phyloP scores from a whole-genome alignment of 2,797 vertebrate species.

The Mormyrops attenuatus region DNA sequence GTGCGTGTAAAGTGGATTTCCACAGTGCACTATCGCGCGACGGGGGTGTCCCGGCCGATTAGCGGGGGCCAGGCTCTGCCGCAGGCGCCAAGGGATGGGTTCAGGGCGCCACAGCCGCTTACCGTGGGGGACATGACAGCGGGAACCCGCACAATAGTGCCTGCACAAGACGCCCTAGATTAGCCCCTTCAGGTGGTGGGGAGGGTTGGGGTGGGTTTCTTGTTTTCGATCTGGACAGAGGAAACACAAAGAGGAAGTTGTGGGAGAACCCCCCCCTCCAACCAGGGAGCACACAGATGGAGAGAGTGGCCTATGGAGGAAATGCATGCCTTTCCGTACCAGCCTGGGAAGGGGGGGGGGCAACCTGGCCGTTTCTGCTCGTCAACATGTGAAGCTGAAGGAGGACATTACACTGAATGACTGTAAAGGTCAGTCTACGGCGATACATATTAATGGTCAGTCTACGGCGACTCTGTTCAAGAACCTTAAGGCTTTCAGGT shows the following conservation, averaged over 20 bases:
- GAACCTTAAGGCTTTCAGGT: background rate
- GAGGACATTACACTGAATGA: too few species aligned
- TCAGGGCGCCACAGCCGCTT: slow-evolving; percentile 21
- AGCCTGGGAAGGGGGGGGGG: background rate
- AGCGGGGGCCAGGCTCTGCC: slow-evolving; percentile 66
- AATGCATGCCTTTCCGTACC: background rate
- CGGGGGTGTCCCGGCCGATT: slow-evolving; percentile 84
- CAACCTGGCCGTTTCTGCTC: background rate
- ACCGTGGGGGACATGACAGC: slow-evolving; percentile 11
- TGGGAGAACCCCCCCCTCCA: background rate
- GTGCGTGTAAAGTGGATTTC: slow-evolving; percentile 97
- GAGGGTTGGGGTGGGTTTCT: background rate
- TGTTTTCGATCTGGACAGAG: background rate
- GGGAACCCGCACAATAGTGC: slow-evolving; percentile 12
- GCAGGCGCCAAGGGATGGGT: slow-evolving; percentile 13
- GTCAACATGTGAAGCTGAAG: background rate
- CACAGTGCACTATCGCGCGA: slow-evolving; percentile 85
- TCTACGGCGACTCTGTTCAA: too few species aligned
- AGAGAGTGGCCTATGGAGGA: background rate
- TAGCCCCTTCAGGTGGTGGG: background rate
- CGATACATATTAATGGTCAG: too few species aligned
- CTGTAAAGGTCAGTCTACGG: background rate
- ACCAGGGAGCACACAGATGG: background rate
- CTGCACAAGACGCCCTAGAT: background rate
- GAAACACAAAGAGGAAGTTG: background rate